Percentiles rank a stretch among this genome's conserved stretches.
phyloP scores from a whole-genome alignment of 2,888 invertebrate species.

The Rutpela maculata region DNA sequence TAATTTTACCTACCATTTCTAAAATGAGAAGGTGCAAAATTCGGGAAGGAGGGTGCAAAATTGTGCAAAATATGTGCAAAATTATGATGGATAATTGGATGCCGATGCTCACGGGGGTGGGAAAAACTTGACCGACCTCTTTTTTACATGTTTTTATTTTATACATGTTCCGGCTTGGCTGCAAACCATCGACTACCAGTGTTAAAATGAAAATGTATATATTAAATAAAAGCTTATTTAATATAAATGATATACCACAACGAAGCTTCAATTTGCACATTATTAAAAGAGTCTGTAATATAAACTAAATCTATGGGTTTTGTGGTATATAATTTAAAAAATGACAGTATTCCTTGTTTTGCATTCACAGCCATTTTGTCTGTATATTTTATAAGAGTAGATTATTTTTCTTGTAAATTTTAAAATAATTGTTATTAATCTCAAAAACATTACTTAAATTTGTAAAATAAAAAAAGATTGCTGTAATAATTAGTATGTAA shows the following conservation, averaged over 20 bases:
- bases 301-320: conserved; percentile 25
- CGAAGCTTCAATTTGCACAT: conserved; percentile 9
- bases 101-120: too few relatives aligned
- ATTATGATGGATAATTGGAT: too few relatives aligned
- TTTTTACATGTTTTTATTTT: conserved; percentile 29
- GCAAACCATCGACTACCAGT: conserved; percentile 34
- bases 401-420: conserved; percentile 44
- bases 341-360: conserved; percentile 33
- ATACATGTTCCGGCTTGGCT: conserved; percentile 36
- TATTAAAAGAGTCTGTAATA: conserved; percentile 35
- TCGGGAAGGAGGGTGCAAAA: too few relatives aligned
- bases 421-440: conserved; percentile 51
- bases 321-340: conserved; percentile 34
- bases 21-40: too few relatives aligned
- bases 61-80: too few relatives aligned
- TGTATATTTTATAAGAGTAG: conserved; percentile 48
- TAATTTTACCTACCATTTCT: too few relatives aligned
- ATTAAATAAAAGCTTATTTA: conserved; percentile 19
- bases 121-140: too few relatives aligned
- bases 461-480: conserved; percentile 39
- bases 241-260: conserved; percentile 30
- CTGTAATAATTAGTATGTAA: conserved; percentile 36
- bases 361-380: conserved; percentile 41
- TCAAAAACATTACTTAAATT: conserved; percentile 36
- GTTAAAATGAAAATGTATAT: conserved; percentile 24